phyloP scores from a whole-genome alignment of 2,888 invertebrate species.

The Yponomeuta cagnagella region DNA sequence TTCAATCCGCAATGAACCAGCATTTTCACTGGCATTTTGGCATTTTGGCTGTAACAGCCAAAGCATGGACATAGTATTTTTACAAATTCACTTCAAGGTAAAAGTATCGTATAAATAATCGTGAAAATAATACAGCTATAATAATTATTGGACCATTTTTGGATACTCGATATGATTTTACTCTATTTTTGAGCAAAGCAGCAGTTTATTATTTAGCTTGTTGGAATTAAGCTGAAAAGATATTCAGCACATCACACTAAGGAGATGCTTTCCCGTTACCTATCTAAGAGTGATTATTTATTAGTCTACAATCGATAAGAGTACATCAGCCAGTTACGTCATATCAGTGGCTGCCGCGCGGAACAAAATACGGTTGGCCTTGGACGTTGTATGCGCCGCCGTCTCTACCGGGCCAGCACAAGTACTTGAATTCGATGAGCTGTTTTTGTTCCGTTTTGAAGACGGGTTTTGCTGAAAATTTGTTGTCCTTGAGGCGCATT shows the following conservation, averaged over 20 bases:
- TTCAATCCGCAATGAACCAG: too few species aligned
- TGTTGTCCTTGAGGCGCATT: neutral
- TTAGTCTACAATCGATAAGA: slow-evolving; percentile 18
- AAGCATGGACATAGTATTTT: too few species aligned
- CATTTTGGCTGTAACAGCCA: too few species aligned
- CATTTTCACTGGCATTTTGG: too few species aligned
- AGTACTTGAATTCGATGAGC: neutral
- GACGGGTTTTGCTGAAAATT: neutral
- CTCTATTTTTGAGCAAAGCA: too few species aligned
- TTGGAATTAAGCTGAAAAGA: too few species aligned
- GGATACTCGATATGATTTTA: too few species aligned
- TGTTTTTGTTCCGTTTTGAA: slow-evolving; percentile 1
- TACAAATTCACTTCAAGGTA: too few species aligned
- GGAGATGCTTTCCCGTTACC: neutral
- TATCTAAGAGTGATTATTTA: neutral
- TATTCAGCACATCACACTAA: neutral
- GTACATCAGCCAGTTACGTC: slow-evolving; percentile 57
- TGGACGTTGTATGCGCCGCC: slow-evolving; percentile 33
- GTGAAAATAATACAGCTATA: too few species aligned
- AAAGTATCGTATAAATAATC: too few species aligned
- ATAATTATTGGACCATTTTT: too few species aligned
- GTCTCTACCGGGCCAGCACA: slow-evolving; percentile 5
- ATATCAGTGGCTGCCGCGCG: slow-evolving; percentile 58
- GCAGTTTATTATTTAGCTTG: too few species aligned
- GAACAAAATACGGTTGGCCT: slow-evolving; percentile 68